These are phyloP conservation scores for Lobophora halterata DNA, from an alignment of 2,888 invertebrate species.

Conservation along the genomic window DNA sequence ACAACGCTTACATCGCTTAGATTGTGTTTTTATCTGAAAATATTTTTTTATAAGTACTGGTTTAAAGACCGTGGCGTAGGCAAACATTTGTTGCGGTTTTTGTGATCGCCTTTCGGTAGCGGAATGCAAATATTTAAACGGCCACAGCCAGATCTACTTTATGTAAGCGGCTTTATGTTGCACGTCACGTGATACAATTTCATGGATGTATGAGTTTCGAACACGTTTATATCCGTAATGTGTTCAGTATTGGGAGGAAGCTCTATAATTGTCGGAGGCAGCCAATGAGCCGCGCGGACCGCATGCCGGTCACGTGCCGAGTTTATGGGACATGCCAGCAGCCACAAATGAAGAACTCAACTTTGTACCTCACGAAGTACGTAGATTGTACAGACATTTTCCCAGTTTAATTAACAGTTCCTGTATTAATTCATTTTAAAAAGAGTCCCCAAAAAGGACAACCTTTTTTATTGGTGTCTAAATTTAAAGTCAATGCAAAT, in stretches of 20 bases:
- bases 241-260: slow-evolving; percentile 28
- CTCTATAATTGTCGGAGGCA: slow-evolving; percentile 39
- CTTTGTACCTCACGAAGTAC: slow-evolving; percentile 20
- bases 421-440: background rate
- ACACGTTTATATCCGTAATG: slow-evolving; percentile 19
- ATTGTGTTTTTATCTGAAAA: slow-evolving; percentile 29
- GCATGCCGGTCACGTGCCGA: slow-evolving; percentile 60
- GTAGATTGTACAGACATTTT: slow-evolving; percentile 10
- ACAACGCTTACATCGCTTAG: slow-evolving; percentile 35
- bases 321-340: slow-evolving; percentile 62
- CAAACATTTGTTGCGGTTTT: slow-evolving; percentile 12
- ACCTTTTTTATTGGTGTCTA: too few relatives aligned
- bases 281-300: slow-evolving; percentile 32
- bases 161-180: too few relatives aligned
- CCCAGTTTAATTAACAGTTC: background rate
- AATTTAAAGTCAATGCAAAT: too few relatives aligned
- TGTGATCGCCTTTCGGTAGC: background rate
- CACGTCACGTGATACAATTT: slow-evolving; percentile 19
- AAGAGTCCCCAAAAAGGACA: too few relatives aligned
- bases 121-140: slow-evolving; percentile 9
- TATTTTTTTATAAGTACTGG: slow-evolving; percentile 4
- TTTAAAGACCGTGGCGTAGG: slow-evolving; percentile 4
- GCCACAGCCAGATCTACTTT: slow-evolving; percentile 9
- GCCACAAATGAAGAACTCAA: slow-evolving; percentile 54
- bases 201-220: slow-evolving; percentile 21